Conservation (phyloP, 2,888 invertebrate species). For the Idaea dimidiata region DNA sequence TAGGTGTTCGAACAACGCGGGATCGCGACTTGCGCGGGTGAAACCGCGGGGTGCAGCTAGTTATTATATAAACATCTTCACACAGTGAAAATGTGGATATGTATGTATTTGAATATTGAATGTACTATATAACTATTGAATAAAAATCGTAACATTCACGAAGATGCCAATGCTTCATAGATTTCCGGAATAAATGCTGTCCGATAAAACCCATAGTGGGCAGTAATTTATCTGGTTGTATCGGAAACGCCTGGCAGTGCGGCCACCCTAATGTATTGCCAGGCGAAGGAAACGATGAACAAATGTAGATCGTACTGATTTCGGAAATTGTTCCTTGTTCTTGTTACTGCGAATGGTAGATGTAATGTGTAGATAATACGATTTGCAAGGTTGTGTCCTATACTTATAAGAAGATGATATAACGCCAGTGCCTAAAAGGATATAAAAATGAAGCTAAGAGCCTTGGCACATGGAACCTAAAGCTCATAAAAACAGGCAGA, state of each 20-base stretch:
- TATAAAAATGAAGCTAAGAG: too few relatives aligned
- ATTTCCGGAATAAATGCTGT: neutral
- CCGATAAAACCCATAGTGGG: constrained; percentile 18
- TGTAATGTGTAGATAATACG: neutral
- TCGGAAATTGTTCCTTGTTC: constrained; percentile 6
- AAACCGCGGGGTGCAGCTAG: too few relatives aligned
- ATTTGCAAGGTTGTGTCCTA: neutral
- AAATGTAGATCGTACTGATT: constrained; percentile 20
- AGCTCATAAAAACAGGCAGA: too few relatives aligned
- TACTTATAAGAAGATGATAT: neutral
- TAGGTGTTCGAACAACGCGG: too few relatives aligned
- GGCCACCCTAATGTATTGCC: constrained; percentile 46
- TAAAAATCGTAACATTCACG: neutral
- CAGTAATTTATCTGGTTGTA: constrained; percentile 60
- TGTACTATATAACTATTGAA: neutral
- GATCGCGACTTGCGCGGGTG: too few relatives aligned
- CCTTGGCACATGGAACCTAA: too few relatives aligned
- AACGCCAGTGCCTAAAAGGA: too few relatives aligned
- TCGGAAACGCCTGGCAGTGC: constrained; percentile 58
- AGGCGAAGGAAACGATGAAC: constrained; percentile 32
- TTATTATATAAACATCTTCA: too few relatives aligned
- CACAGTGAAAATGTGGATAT: too few relatives aligned
- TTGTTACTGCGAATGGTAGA: neutral
- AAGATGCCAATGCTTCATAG: constrained; percentile 1
- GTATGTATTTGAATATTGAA: too few relatives aligned